Base-by-base conservation (phyloP, 2,113 vertebrate genomes). In the Eclectus roratus region DNA sequence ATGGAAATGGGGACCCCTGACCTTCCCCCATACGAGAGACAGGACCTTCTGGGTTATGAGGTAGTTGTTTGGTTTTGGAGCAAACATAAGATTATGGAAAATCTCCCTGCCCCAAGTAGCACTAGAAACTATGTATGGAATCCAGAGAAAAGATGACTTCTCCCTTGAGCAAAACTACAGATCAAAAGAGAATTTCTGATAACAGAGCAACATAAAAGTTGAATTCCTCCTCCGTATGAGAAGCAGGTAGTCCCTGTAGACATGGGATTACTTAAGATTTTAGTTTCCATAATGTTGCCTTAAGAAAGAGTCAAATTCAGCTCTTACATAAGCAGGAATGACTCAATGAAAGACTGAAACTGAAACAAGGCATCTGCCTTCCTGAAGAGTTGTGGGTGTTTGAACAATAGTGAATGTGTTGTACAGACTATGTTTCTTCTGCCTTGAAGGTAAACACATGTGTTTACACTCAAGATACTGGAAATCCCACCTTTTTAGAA, bases 281-380 rank as follows among this genome's bases (percentile, higher is more conserved):
- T 88, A 27, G 92, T 92, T 97, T 97, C 94, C 91, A 94, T 91
- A 76, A 81, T 21, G 20, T 56, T 91, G 83, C 53, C 83, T 93
- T 70, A 49, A 94, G 92, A 82, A 49, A 86, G 56, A 52, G 60
- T 81, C 66, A 91, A 83, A 94, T 91, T 85, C 91, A 97, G 79
- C 60, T 27, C 63, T 94, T 93, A 94, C 41, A 93, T 96, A 97
- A 96, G 94, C 50, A 94, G 2, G 2, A 93, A 73, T 92, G 94
- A 97, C 88, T 96, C 94, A 96, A 95, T 27, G 8, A 15, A 92
- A 92, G 94, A 91, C 60, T 94, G 96, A 94, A 96, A 92, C 81
- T 91, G 91, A 95, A 92, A 79, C 80, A 87, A 92, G 92, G 83
- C 83, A 94, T 96, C 85, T 95, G 92, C 76, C 80, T 64, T 85